Base-by-base conservation (phyloP, 2,113 vertebrate genomes). In the Albula glossodonta region DNA sequence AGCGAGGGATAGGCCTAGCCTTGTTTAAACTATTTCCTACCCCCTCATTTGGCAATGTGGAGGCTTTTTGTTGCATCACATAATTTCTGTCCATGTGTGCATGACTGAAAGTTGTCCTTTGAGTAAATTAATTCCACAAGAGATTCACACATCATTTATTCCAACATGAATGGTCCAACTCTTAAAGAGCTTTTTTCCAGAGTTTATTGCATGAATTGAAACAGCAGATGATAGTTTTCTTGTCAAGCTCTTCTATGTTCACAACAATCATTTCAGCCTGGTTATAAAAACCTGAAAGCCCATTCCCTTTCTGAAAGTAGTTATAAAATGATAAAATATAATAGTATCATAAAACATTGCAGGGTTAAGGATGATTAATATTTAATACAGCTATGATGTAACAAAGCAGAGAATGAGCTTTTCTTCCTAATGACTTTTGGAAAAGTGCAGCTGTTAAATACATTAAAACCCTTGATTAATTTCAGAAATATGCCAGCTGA, bases 131-230 rank as follows among this genome's bases (percentile, higher is more conserved):
- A 78, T 31, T 51, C 78, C 82, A 77, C 51, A 51, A 63, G 56
- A 82, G 60, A 78, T 86, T 86, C 63, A 84, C 84, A 81, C 87
- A 80, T 86, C 84, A 87, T 90, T 90, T 88, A 81, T 89, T 87
- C 81, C 10, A 48, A 31, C 63, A 51, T 53, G 80, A 82, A 25
- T 56, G 83, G 77, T 66, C 56, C 25, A 83, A 41, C 17, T 70
- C 84, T 41, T 50, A 78, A 83, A 85, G 56, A 80, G 51, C 80
- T 82, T 84, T 81, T 84, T 87, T 80, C 84, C 12, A 49, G 70
- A 48, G 50, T 85, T 41, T 78, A 74, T 83, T 15, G 86, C 78
- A 82, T 48, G 19, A 60, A 88, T 56, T 80, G 70, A 82, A 25
- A 41, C 80, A 56, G 56, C 60, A 70, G 80, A 53, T 50, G 51